Base-by-base conservation (phyloP, 2,888 invertebrate genomes). In the Exephanes ischioxanthus region DNA sequence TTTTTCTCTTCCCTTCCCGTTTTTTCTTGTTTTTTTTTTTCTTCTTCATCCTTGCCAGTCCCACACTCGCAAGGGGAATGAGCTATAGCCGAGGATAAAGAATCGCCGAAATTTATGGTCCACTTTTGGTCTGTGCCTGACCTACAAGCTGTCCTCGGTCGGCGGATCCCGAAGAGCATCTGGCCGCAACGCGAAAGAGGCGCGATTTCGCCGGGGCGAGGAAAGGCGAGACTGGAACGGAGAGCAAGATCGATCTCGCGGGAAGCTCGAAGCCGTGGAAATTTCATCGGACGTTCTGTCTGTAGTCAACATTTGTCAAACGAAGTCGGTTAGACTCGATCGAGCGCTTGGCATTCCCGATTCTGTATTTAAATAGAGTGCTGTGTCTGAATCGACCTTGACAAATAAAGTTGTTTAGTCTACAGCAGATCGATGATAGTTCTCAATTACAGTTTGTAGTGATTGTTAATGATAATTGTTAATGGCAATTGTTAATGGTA, bases 41-140 rank as follows among this genome's bases (percentile, higher is more conserved):
- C 19, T 75, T 19, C 45, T 53, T 61, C 4, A 37, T 45, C 55
- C 53, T 41, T 37, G 37, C 22, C 67, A 51, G 41, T 55, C 16
- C 37, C 16, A 53, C 37, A 1, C 0, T 33, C 30, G 53, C 53
- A 5, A 5, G 37, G 41, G 53, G 51, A 37, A 41, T 66, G 76
- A 33, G 48, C 48, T 67, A 67, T 55, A 53, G 37, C 76, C 16
- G 76, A 41, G 53, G 67, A 77, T 67, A 77, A 77, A 55, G 67
- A 77, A 77, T 53, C 67, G 53, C n/a, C 7, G 14, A 67, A 67
- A 77, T 77, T 77, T 77, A 77, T 77, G 76, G 22, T 51, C 66
- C 66, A 77, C 67, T 67, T 76, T 67, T 53, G 53, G 67, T 67
- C 37, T 53, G 37, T 53, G 53, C 41, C 66, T 67, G 67, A 77